Evolutionary conservation across 2,888 invertebrate species (phyloP), one percentile per base, ranked within the genome.

Genomic region (Napeogenes sylphis): DNA sequence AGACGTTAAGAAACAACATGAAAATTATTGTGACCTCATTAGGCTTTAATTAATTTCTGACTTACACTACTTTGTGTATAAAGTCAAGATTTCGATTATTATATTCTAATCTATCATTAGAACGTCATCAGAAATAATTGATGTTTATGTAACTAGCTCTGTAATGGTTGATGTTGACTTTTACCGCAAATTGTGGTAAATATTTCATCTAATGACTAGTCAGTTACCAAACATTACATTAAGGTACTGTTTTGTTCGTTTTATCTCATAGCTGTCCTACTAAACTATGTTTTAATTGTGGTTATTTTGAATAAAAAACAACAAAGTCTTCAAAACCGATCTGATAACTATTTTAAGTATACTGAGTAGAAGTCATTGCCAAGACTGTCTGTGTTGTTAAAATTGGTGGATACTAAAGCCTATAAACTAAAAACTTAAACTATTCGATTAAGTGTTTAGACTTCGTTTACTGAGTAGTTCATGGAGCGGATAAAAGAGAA

Each of bases 401-500:
- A 8, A 6, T 42, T 8, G 3, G 8, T 42, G 8, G 8, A 42
- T 42, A 42, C 38, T 10, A 42, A 42, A 10, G 42, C 12, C 42
- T 8, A 45, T 38, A 56, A 45, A 35, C 21, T 21, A 56, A 45
- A 32, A 56, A 45, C 45, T 10, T 12, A 10, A 10, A 42, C 45
- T 14, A 51, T 65, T 55, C 45, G 55, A 63, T 65, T 59, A 59
- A 63, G 46, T 54, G 54, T 66, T 61, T 63, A 62, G 57, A 62
- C 63, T 61, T 58, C 59, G 56, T 59, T 59, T 30, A 53, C 13
- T 56, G 58, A 63, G 62, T 62, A 58, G 62, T 66, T 66, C 68
- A 65, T 58, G 57, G 60, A 69, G 70, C 63, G 68, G 66, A 70
- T 81, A 80, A 81, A 83, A 84, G 84, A 85, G 85, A 85, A 85